These are phyloP conservation scores for Sinocyclocheilus anshuiensis DNA, from an alignment of 2,113 vertebrate genomes.

Conservation along the genomic window DNA sequence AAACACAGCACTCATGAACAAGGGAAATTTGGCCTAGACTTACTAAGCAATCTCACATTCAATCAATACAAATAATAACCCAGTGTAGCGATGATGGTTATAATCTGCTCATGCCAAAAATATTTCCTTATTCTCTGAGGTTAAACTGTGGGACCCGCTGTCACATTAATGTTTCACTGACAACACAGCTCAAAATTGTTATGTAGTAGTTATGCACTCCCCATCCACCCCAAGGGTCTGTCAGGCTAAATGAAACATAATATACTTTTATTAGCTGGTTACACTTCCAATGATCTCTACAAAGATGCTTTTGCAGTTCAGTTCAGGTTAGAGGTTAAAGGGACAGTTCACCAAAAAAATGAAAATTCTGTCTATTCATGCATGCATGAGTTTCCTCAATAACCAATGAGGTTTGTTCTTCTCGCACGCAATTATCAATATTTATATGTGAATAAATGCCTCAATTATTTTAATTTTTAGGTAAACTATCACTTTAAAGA, in stretches of 20 bases:
- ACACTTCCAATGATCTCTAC: neutral
- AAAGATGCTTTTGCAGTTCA: neutral
- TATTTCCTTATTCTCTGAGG: neutral
- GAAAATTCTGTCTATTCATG: neutral
- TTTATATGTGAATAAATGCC: neutral
- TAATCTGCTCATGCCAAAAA: neutral
- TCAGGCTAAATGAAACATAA: neutral
- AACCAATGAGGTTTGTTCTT: too few species aligned
- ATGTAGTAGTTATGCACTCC: neutral
- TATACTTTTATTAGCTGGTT: neutral
- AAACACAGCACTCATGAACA: conserved; percentile 30
- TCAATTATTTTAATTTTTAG: neutral
- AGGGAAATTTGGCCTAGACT: neutral
- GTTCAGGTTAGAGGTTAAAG: neutral
- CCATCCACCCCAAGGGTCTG: neutral
- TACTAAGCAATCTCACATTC: conserved; percentile 24
- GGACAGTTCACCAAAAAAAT: neutral
- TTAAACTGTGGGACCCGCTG: neutral
- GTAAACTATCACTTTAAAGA: neutral
- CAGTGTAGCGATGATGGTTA: conserved; percentile 6
- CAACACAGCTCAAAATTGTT: neutral
- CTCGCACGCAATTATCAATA: neutral
- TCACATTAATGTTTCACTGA: neutral
- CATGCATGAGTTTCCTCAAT: neutral
- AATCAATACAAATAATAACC: conserved; percentile 19